A percentile compares a stretch with the other conserved stretches of the same genome.
Evolutionary conservation across 2,113 vertebrate genomes (phyloP).

Genomic region (Lates calcarifer): DNA sequence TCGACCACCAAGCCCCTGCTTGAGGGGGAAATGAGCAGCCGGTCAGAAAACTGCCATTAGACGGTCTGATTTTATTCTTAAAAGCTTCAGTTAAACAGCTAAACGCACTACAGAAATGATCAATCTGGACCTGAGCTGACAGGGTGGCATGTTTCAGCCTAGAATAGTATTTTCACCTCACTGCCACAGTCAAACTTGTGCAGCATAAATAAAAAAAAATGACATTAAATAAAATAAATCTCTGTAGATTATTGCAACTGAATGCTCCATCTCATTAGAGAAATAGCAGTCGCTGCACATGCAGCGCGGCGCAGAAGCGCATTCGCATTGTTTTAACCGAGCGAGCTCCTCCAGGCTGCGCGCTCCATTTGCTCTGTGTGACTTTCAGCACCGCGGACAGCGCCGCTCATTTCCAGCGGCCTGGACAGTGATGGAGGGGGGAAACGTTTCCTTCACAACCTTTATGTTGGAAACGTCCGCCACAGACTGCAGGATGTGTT

Average conservation of each 20-base stretch:
- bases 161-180: not conserved
- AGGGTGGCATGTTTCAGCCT: not conserved
- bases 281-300: not conserved
- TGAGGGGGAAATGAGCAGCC: slow-evolving; percentile 39
- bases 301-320: not conserved
- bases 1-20: slow-evolving; percentile 58
- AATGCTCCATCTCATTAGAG: not conserved
- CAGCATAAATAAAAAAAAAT: not conserved
- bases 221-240: not conserved
- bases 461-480: slow-evolving; percentile 18
- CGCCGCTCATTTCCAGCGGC: too few species aligned
- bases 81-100: slow-evolving; percentile 23
- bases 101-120: not conserved
- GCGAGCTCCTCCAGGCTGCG: not conserved
- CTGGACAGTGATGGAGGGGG: not conserved
- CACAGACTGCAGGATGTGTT: not conserved
- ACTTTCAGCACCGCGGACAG: slow-evolving; percentile 80
- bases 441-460: slow-evolving; percentile 5
- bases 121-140: not conserved
- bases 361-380: not conserved
- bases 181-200: not conserved
- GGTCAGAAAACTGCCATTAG: slow-evolving; percentile 38
- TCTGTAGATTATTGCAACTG: not conserved
- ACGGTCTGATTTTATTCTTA: slow-evolving; percentile 16
- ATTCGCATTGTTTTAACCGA: not conserved